Base-by-base conservation (phyloP, 1,140 invertebrate genomes). In the Neodiprion pinetum region DNA sequence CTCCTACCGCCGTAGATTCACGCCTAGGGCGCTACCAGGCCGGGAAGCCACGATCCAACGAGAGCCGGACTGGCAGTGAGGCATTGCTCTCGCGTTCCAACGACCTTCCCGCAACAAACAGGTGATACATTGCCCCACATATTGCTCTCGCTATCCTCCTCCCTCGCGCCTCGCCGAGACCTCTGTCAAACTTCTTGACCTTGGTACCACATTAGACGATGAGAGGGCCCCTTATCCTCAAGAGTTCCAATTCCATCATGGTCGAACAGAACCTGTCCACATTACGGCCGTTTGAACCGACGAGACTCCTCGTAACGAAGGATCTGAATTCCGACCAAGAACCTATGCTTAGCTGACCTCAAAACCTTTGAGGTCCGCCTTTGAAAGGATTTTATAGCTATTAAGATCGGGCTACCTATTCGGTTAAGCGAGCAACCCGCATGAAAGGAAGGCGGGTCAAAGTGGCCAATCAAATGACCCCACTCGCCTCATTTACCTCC, bases 101-200 rank as follows among this genome's bases (percentile, higher is more conserved):
- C 53, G n/a, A 17, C 53, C n/a, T 17, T 61, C 5, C 53, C 53
- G 28, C 28, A 40, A 40, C 28, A 40, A 61, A 61, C 53, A 61
- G 53, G 53, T 61, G 53, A 61, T 61, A 61, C 53, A 61, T 61
- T 12, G 53, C 53, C n/a, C 53, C 53, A 17, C 53, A 61, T 61
- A 61, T 61, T 17, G 53, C 53, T 61, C n/a, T 61, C 5, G 11
- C n/a, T 4, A 9, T 61, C 53, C 11, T 61, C 3, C 53, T n/a
- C 11, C n/a, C 2, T 12, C 53, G 53, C 53, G 53, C n/a, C 53
- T 61, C 2, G 53, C 53, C 5, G 2, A 12, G 53, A 17, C 11
- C 11, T 17, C n/a, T 12, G 53, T 14, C n/a, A 61, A 61, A 61
- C n/a, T 9, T 61, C 9, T 17, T 61, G 4, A 14, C n/a, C 53